These are phyloP conservation scores for Holotrichia oblita DNA, from an alignment of 1,140 invertebrate genomes.

Conservation along the genomic window DNA sequence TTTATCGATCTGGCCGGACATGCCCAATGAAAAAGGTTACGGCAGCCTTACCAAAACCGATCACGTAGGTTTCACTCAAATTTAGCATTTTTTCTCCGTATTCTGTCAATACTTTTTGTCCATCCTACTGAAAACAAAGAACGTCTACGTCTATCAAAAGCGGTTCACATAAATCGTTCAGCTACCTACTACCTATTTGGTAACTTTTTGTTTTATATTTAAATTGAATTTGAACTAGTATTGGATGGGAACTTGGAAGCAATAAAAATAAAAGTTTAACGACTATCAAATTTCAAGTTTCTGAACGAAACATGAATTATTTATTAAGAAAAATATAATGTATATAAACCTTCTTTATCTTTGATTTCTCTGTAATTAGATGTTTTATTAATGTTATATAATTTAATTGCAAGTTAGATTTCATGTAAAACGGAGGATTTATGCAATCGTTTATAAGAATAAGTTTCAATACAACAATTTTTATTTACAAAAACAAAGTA, in stretches of 20 bases:
- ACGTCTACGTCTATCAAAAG: slow-evolving; percentile 19
- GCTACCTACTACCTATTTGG: slow-evolving; percentile 18
- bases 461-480: too few species aligned
- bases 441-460: too few species aligned
- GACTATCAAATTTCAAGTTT: not conserved
- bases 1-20: not conserved
- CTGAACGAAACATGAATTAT: not conserved
- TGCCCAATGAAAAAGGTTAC: not conserved
- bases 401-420: too few species aligned
- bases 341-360: not conserved
- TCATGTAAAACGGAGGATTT: too few species aligned
- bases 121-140: slow-evolving; percentile 12
- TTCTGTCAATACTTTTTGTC: not conserved
- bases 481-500: too few species aligned
- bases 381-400: too few species aligned
- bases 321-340: not conserved
- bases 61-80: slow-evolving; percentile 13
- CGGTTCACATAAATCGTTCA: slow-evolving; percentile 23
- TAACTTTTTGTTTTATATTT: slow-evolving; percentile 36
- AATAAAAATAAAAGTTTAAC: slow-evolving; percentile 8
- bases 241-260: not conserved
- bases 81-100: slow-evolving; percentile 22
- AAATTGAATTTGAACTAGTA: slow-evolving; percentile 1
- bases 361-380: too few species aligned
- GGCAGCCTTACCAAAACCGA: slow-evolving; percentile 3